Conservation (phyloP, 2,797 vertebrate genomes). For the Tarsius wallacei region DNA sequence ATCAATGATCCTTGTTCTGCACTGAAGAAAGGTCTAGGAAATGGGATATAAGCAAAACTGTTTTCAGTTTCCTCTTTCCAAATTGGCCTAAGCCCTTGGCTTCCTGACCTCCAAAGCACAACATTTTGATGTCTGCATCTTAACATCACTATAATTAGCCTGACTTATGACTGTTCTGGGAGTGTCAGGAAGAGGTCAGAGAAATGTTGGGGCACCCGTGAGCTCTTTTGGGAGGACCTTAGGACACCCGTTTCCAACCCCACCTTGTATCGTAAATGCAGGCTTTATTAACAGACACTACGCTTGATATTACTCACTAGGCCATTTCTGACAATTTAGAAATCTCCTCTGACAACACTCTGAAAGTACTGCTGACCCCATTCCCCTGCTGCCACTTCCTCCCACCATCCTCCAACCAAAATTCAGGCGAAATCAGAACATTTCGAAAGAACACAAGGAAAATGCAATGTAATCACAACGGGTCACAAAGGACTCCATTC, state of each 20-base stretch:
- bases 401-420: neutral
- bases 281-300: constrained; percentile 20
- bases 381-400: neutral
- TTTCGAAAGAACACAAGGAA: constrained; percentile 62
- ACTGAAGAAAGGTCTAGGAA: neutral
- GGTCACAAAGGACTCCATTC: constrained; percentile 71
- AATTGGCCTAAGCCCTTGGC: neutral
- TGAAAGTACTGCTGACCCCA: neutral
- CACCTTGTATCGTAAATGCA: neutral
- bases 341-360: constrained; percentile 33
- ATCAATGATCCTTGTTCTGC: neutral
- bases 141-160: constrained; percentile 52
- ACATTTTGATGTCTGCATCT: constrained; percentile 47
- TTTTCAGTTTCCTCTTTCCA: neutral
- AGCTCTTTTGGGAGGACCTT: constrained; percentile 2
- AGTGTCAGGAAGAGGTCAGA: constrained; percentile 44
- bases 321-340: neutral
- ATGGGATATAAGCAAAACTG: neutral
- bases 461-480: constrained; percentile 32
- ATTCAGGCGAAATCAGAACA: constrained; percentile 37
- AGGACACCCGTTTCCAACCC: neutral
- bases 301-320: constrained; percentile 4
- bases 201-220: neutral
- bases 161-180: constrained; percentile 4
- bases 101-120: constrained; percentile 24